Evolutionary conservation across 2,113 vertebrate species (phyloP), one percentile per base, ranked within the genome.

Genomic region (Tympanuchus pallidicinctus): DNA sequence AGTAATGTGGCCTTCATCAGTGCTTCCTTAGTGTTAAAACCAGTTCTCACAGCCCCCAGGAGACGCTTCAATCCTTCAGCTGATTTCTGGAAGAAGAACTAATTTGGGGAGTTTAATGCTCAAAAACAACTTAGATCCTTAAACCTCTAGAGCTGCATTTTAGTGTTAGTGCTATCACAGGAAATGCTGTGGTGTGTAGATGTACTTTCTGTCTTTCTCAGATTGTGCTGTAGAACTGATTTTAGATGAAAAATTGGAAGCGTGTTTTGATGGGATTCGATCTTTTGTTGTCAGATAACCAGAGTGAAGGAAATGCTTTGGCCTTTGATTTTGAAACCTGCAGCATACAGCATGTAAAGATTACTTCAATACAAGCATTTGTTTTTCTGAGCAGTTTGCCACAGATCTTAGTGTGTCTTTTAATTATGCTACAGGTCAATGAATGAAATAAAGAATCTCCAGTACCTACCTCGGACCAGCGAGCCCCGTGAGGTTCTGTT

Each of bases 361-460:
- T n/a, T 4, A 15, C 45, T 73, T 67, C 45, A 34, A 24, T n/a
- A 25, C 13, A 25, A 21, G 13, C 3, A 0, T 20, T 24, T 24
- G 2, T 7, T 70, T 67, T 34, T 22, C 42, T 57, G 27, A 92
- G 48, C 16, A 63, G n/a, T 16, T 34, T 17, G 59, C 65, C 59
- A 20, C 12, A 3, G 11, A 22, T 57, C 28, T 47, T 5, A 25
- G 11, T 11, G 40, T 69, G 52, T 34, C 11, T 71, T 75, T 38
- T 30, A 11, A 1, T 63, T 5, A 2, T 0, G 1, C 40, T 48
- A 18, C 63, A 99, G 99, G 97, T 99, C 99, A 67, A 99, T 99
- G 99, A 99, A 99, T 19, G 99, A 99, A 98, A 98, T 99, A 28
- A 99, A 99, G 97, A 99, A 99, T 90, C 98, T 99, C 73, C 99